Evolutionary conservation across 2,888 invertebrate genomes (phyloP).

Genomic region (Stomorhina lunata): DNA sequence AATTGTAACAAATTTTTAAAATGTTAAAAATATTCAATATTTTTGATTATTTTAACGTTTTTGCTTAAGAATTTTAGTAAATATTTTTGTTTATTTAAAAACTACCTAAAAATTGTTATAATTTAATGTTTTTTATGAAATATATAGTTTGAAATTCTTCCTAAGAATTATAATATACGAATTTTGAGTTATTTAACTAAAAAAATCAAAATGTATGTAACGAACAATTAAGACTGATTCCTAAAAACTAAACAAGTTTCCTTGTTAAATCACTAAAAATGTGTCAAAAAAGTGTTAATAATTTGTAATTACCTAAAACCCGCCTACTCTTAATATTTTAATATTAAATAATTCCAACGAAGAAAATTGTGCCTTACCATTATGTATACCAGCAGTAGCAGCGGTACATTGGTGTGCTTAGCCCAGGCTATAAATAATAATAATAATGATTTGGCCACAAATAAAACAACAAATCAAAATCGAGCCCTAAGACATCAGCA

Average conservation of each 20-base stretch:
- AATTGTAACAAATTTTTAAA: too few species aligned
- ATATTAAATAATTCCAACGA: not conserved
- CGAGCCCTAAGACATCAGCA: not conserved
- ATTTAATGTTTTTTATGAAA: too few species aligned
- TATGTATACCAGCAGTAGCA: conserved; percentile 44
- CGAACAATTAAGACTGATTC: not conserved
- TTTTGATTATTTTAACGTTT: too few species aligned
- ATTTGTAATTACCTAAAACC: too few species aligned
- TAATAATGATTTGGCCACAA: conserved; percentile 21
- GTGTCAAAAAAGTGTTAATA: not conserved
- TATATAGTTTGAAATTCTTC: too few species aligned
- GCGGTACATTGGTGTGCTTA: conserved; percentile 52
- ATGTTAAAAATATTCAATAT: too few species aligned
- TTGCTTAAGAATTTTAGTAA: not conserved
- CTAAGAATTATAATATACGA: too few species aligned
- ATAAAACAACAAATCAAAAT: not conserved
- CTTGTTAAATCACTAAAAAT: not conserved
- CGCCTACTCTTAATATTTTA: not conserved
- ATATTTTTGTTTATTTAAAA: not conserved
- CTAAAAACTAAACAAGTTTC: conserved; percentile 7
- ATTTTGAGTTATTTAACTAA: too few species aligned
- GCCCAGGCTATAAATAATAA: conserved; percentile 37
- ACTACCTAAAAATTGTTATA: too few species aligned
- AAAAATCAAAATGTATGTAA: too few species aligned
- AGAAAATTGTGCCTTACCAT: not conserved